Conservation (phyloP, 1,140 invertebrate species). For the Tetragnatha versicolor region DNA sequence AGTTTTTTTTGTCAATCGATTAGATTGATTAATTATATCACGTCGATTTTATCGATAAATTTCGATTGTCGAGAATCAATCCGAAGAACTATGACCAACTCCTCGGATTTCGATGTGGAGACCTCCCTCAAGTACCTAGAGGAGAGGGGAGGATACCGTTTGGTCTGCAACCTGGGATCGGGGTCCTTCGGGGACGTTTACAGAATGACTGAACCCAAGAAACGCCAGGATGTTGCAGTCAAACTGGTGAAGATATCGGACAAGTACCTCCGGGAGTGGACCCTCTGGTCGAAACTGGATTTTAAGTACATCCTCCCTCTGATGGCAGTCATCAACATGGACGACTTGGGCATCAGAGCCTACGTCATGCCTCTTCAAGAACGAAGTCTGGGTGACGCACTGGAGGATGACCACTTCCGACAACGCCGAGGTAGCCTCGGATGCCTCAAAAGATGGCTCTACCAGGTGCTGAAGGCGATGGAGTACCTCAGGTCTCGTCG, state of each 20-base stretch:
- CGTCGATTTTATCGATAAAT: no score
- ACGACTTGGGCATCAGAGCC: not conserved
- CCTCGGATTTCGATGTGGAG: no score
- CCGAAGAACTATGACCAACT: no score
- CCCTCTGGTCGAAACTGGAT: not conserved
- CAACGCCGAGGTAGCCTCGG: not conserved
- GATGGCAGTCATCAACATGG: not conserved
- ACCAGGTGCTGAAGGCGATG: not conserved
- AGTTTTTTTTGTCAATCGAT: no score
- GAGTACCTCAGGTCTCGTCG: not conserved
- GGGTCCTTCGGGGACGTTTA: conserved; percentile 4
- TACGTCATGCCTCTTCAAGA: conserved; percentile 9
- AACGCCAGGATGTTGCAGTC: not conserved
- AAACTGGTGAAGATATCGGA: not conserved
- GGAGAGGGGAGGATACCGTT: not conserved
- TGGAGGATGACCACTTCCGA: not conserved
- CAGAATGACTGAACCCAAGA: not conserved
- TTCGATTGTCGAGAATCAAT: no score
- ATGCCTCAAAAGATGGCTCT: not conserved
- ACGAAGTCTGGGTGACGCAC: not conserved
- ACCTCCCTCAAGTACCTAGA: no score
- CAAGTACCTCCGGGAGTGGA: not conserved
- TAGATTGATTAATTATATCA: no score
- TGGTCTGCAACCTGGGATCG: not conserved
- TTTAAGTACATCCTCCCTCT: not conserved